phyloP scores from a whole-genome alignment of 2,888 invertebrate species.

The Spatulosminthurus flaviceps region DNA sequence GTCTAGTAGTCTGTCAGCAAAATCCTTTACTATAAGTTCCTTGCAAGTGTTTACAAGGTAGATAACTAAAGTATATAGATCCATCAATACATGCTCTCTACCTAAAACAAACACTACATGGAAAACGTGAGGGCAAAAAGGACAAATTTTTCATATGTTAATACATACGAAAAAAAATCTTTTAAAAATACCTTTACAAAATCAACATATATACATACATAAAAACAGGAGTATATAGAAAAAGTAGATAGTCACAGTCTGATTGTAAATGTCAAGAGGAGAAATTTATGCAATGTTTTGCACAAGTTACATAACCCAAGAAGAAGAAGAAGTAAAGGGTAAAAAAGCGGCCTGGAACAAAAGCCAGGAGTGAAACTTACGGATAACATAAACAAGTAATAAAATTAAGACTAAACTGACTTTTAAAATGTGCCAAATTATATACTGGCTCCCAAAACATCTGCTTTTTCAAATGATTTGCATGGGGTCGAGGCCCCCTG shows the following conservation, averaged over 20 bases:
- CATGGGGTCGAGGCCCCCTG: slow-evolving; percentile 39
- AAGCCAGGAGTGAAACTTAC: not conserved
- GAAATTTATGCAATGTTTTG: slow-evolving; percentile 25
- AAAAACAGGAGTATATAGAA: not conserved
- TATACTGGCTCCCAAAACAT: slow-evolving; percentile 29
- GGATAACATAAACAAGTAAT: slow-evolving; percentile 41
- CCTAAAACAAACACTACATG: no score
- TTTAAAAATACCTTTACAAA: no score
- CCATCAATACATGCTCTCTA: no score
- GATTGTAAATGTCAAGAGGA: slow-evolving; percentile 24
- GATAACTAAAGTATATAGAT: no score
- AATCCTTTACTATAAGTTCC: no score
- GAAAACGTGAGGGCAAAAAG: slow-evolving; percentile 1
- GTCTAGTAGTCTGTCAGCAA: no score
- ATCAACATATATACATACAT: no score
- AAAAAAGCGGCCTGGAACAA: not conserved
- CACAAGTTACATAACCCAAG: slow-evolving; percentile 3
- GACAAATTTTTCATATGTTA: no score
- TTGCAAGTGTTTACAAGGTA: no score
- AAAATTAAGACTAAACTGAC: slow-evolving; percentile 40
- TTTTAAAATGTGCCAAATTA: slow-evolving; percentile 44
- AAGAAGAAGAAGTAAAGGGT: not conserved
- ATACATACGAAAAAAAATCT: no score
- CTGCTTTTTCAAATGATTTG: slow-evolving; percentile 32
- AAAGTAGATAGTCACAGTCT: slow-evolving; percentile 30